Conservation (phyloP, 2,113 vertebrate species). For the Fulica atra region DNA sequence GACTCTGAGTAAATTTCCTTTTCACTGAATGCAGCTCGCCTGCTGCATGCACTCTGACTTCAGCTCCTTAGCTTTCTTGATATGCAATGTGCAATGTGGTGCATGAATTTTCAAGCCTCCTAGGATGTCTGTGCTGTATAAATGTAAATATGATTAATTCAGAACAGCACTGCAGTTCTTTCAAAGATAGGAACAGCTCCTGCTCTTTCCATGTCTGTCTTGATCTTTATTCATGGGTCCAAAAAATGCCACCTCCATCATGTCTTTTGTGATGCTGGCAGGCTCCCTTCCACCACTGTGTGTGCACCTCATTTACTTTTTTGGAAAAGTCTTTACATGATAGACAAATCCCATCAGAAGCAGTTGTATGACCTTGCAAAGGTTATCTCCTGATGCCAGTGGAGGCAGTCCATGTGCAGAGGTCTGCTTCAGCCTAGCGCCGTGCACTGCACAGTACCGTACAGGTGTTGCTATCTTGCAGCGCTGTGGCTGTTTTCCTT, state of each 20-base stretch:
- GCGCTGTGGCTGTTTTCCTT: background rate
- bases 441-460: accelerated
- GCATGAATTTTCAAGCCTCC: background rate
- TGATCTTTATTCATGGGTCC: background rate
- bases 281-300: background rate
- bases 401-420: background rate
- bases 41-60: background rate
- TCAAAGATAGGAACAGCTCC: background rate
- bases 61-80: background rate
- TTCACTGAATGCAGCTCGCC: background rate
- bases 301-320: background rate
- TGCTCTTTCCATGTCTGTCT: background rate
- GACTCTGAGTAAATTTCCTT: background rate
- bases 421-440: background rate
- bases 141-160: background rate
- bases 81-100: background rate
- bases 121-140: background rate
- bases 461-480: background rate
- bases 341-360: background rate
- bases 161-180: background rate
- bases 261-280: background rate
- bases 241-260: background rate
- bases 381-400: accelerated
- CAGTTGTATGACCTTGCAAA: background rate
- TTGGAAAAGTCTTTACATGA: background rate